Evolutionary conservation across 2,888 invertebrate species (phyloP), one percentile per base, ranked within the genome.

Genomic region (Temnothorax rugatulus): DNA sequence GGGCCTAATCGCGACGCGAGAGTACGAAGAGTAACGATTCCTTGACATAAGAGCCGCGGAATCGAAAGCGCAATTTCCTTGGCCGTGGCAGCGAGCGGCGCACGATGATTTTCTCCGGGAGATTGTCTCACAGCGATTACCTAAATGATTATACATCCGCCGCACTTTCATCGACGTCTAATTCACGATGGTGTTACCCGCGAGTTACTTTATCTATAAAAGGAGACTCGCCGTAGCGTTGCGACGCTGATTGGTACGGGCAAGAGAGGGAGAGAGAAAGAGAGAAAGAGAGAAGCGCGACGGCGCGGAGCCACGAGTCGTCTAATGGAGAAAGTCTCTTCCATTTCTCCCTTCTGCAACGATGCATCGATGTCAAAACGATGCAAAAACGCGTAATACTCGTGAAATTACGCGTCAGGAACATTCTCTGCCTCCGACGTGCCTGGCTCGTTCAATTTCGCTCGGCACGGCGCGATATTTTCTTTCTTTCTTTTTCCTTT

Each of bases 121-220:
- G 91, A 92, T 92, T 92, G 91, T 91, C 92, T 86, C 86, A 73
- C 77, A 84, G 84, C 92, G 92, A 92, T 92, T 92, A 92, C 87
- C 89, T 87, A 92, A 91, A 91, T 90, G 90, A 86, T 90, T 87
- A 89, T 90, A 89, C 87, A 88, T 89, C 87, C 87, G 87, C 84
- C 81, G 89, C 87, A 91, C 92, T 92, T 92, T 92, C 91, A 88
- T 92, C 91, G 89, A 41, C 82, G 85, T 18, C 82, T 89, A 68
- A 82, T 84, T 82, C 87, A 79, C 79, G 82, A 1, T 38, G 52
- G 75, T 85, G 86, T 89, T 89, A 89, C 89, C 29, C 85, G 86
- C 79, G 82, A 84, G 87, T 89, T 87, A 90, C 89, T 86, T 47
- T 71, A 69, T 25, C 59, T 59, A 50, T 25, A 61, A 81, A 71